Percentiles rank a stretch among this genome's conserved stretches.
Evolutionary conservation across 2,888 invertebrate genomes (phyloP).

Genomic region (Marasmarcha lunaedactyla): DNA sequence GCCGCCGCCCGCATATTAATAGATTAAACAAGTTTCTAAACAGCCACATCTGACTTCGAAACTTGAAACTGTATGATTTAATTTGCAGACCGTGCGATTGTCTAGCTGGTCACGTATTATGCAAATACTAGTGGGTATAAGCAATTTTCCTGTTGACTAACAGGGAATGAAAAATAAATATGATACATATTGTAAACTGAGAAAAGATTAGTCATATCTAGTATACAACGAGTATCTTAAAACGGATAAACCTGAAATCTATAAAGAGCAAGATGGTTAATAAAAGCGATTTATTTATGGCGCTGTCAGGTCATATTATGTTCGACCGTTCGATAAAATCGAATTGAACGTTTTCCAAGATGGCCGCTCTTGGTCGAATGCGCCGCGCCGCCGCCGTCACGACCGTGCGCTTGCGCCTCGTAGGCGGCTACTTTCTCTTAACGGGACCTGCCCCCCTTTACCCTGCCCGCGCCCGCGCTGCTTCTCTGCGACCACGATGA

Average conservation of each 20-base stretch:
- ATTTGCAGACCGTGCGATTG: no score
- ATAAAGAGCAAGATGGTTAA: no score
- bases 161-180: no score
- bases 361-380: conserved; percentile 33
- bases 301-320: conserved; percentile 14
- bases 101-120: no score
- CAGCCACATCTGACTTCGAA: conserved; percentile 28
- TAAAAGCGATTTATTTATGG: conserved; percentile 22
- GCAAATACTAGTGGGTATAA: no score
- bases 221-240: no score
- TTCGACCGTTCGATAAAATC: conserved; percentile 35
- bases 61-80: no score
- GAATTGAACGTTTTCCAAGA: conserved; percentile 39
- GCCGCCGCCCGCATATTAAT: conserved; percentile 42
- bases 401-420: conserved; percentile 36
- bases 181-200: no score
- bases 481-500: conserved; percentile 24
- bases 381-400: conserved; percentile 34
- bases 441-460: conserved; percentile 46
- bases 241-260: no score
- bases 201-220: no score
- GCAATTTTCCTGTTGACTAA: no score
- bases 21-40: conserved; percentile 37
- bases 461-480: conserved; percentile 19
- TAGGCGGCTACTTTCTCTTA: conserved; percentile 68